Evolutionary conservation across 2,797 vertebrate species (phyloP), one percentile per base, ranked within the genome.

Genomic region (Cetoscarus ocellatus): DNA sequence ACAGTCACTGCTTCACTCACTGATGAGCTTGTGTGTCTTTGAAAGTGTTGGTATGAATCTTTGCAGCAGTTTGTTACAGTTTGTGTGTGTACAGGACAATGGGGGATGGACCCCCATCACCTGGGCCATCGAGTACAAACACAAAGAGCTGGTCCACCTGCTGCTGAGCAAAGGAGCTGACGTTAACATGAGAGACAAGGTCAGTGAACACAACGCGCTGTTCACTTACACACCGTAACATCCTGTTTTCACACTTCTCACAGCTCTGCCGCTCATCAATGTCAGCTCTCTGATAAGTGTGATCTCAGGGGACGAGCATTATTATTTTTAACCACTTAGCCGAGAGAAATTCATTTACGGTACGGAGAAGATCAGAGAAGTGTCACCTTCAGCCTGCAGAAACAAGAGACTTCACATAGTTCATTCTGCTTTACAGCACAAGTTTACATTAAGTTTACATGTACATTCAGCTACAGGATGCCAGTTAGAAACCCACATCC

Each of bases 21-120:
- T 47, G 44, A n/a, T 54, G 18, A 54, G 34, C 27, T 39, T 6
- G 12, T 47, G 12, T 19, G 4, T 35, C 2, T 3, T 18, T 8
- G 12, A 5, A 5, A 18, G 13, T 36, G 17, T 61, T 10, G 5
- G 18, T 35, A 35, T 12, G 11, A 45, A n/a, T 15, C 15, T 43
- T 7, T 53, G 62, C 15, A 35, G 18, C 1, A 57, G 42, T 49
- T 4, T 2, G 48, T 59, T 11, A 54, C 9, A 12, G 47, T 45
- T 15, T 52, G 18, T 84, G 1, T 86, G 1, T 70, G 40, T 70
- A 54, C 82, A 98, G 97, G 97, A 99, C 0, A 96, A 97, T 0
- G 98, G 98, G 0, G 97, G 98, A 6, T 99, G 98, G 98, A 99
- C 98, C 0, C 96, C 98, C 0, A 95, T 99, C 93, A 99, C 98